phyloP scores from a whole-genome alignment of 2,888 invertebrate genomes.

The Lochmaea capreae region DNA sequence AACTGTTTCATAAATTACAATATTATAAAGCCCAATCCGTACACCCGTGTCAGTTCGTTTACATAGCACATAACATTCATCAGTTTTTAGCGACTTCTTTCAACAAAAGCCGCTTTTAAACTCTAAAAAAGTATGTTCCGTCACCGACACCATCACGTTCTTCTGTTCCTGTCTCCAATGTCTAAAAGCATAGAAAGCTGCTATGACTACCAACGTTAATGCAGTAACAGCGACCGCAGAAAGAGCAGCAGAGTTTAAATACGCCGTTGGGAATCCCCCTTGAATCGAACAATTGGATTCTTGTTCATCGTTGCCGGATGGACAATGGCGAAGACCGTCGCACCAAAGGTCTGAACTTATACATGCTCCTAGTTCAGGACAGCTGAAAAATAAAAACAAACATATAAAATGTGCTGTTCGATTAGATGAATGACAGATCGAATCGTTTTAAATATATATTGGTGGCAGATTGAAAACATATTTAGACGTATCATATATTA shows the following conservation, averaged over 20 bases:
- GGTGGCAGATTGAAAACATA: no score
- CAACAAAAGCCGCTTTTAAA: conserved; percentile 65
- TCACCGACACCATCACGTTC: conserved; percentile 64
- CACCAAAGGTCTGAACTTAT: conserved; percentile 84
- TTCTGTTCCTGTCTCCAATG: conserved; percentile 62
- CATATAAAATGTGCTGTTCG: neutral
- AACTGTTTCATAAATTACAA: neutral
- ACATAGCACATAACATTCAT: neutral
- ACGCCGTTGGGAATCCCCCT: conserved; percentile 75
- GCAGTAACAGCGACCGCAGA: conserved; percentile 56
- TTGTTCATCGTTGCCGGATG: conserved; percentile 84
- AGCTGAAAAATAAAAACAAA: conserved; percentile 67
- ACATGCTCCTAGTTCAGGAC: conserved; percentile 84
- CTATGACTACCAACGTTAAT: conserved; percentile 54
- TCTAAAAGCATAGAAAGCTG: conserved; percentile 59
- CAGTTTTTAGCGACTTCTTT: conserved; percentile 28
- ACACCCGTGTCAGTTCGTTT: neutral
- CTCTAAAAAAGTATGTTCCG: conserved; percentile 64
- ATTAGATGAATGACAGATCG: neutral
- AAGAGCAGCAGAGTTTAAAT: conserved; percentile 59
- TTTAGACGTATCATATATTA: no score
- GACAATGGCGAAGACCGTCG: conserved; percentile 83
- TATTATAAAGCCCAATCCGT: neutral
- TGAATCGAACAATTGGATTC: conserved; percentile 80
- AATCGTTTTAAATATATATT: no score